Base-by-base conservation (phyloP, 2,113 vertebrate genomes). In the Piprites chloris region DNA sequence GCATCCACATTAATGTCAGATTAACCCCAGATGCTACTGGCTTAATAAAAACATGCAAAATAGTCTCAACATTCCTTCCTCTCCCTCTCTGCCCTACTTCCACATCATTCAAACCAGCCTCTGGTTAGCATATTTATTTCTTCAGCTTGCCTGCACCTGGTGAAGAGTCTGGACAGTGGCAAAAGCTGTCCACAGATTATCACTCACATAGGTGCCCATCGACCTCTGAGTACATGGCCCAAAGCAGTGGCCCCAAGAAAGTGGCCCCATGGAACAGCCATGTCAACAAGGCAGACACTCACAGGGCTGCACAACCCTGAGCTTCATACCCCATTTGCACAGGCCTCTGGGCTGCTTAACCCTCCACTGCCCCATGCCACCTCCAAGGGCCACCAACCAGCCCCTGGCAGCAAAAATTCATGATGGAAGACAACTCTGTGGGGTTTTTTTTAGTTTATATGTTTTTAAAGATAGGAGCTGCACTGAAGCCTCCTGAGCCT, bases 71-170 rank as follows among this genome's bases (percentile, higher is more conserved):
- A 46, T 37, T 37, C n/a, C 15, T 76, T 85, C 32, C 16, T 85
- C 44, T 79, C 26, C 41, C 46, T 69, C 76, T 63, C 62, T 78
- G n/a, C 27, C 16, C 10, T 59, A 12, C 6, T 55, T 63, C 32
- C 35, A 46, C 21, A 52, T 28, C 30, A 20, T 69, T 41, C 55
- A 41, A 69, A 55, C 39, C 19, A 82, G 12, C 5, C 14, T 3
- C 46, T 56, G 35, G 30, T n/a, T 72, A 84, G 49, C 7, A 35
- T 11, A 41, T n/a, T n/a, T 35, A 65, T 52, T 76, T 73, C 9
- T 53, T 76, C 0, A 0, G 8, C 46, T 41, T 67, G 32, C 35
- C 0, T 0, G 8, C 1, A 0, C 11, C 67, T 20, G 23, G 22
- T 27, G 56, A 95, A 30, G 68, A 27, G 35, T 13, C 4, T 0